These are phyloP conservation scores for Cloeon dipterum DNA, from an alignment of 2,888 invertebrate species.

Conservation along the genomic window DNA sequence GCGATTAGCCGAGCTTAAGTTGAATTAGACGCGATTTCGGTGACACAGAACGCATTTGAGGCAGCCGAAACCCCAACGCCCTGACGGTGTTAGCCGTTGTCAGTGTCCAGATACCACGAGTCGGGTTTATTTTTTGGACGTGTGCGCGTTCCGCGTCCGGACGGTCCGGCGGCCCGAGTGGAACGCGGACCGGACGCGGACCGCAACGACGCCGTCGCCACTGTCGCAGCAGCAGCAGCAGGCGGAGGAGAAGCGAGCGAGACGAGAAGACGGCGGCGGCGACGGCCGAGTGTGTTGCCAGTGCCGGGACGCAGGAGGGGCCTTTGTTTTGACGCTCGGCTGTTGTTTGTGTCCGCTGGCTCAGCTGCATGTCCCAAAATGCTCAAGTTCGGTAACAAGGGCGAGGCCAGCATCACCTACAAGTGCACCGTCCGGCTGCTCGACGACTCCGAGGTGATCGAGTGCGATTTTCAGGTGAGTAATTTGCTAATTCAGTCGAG, in stretches of 20 bases:
- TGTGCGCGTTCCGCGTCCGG: constrained; percentile 6
- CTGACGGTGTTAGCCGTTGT: constrained; percentile 7
- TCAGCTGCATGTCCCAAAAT: constrained; percentile 16
- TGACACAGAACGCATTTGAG: constrained; percentile 5
- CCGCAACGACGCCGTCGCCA: too few relatives aligned
- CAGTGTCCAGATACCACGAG: constrained; percentile 8
- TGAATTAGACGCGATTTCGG: constrained; percentile 4
- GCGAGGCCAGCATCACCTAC: constrained; percentile 52
- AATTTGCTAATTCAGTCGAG: constrained; percentile 5
- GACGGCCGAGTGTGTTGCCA: background rate
- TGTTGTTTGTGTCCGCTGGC: too few relatives aligned
- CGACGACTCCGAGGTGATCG: constrained; percentile 76
- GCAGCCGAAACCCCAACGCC: constrained; percentile 5
- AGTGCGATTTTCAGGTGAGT: constrained; percentile 74
- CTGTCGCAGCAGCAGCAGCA: too few relatives aligned
- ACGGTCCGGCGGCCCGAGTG: too few relatives aligned
- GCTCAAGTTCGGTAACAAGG: constrained; percentile 35
- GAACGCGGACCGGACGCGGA: too few relatives aligned
- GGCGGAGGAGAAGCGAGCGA: too few relatives aligned
- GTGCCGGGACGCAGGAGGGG: too few relatives aligned
- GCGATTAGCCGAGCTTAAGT: background rate
- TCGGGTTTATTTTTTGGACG: constrained; percentile 9
- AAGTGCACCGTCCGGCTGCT: constrained; percentile 73
- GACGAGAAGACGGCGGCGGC: too few relatives aligned
- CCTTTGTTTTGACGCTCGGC: too few relatives aligned